Evolutionary conservation across 2,797 vertebrate genomes (phyloP).

Genomic region (Jordanella pulchra): DNA sequence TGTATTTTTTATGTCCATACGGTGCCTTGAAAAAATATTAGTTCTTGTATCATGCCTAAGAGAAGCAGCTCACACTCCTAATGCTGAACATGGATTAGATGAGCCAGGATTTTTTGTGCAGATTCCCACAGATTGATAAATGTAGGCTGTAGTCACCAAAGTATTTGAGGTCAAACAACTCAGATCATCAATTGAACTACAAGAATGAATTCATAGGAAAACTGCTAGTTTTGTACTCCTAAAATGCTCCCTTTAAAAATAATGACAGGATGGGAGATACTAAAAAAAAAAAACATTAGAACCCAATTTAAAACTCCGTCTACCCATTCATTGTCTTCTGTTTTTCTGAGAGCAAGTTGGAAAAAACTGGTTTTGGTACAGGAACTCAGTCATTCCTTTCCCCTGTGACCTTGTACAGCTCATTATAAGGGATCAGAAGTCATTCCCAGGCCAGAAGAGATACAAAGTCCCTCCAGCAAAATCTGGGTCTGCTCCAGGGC

Average conservation of each 20-base stretch:
- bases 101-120: too few relatives aligned
- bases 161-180: background rate
- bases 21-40: background rate
- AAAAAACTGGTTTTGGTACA: background rate
- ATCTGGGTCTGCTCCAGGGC: background rate
- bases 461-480: slow-evolving; percentile 3
- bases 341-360: background rate
- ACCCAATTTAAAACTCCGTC: background rate
- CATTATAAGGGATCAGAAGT: background rate
- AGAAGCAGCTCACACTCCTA: too few relatives aligned
- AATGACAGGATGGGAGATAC: background rate
- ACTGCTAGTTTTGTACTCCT: background rate
- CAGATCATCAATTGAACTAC: background rate
- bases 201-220: background rate
- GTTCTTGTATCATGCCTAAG: too few relatives aligned
- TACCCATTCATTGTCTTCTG: background rate
- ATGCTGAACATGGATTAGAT: too few relatives aligned
- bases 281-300: background rate
- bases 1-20: background rate
- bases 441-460: background rate
- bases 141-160: too few relatives aligned
- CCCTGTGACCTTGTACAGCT: background rate
- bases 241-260: background rate
- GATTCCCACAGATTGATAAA: too few relatives aligned
- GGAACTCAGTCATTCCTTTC: background rate